Percentiles rank a stretch among this genome's conserved stretches.
Evolutionary conservation across 2,888 invertebrate species (phyloP).

Genomic region (Yponomeuta malinellus): DNA sequence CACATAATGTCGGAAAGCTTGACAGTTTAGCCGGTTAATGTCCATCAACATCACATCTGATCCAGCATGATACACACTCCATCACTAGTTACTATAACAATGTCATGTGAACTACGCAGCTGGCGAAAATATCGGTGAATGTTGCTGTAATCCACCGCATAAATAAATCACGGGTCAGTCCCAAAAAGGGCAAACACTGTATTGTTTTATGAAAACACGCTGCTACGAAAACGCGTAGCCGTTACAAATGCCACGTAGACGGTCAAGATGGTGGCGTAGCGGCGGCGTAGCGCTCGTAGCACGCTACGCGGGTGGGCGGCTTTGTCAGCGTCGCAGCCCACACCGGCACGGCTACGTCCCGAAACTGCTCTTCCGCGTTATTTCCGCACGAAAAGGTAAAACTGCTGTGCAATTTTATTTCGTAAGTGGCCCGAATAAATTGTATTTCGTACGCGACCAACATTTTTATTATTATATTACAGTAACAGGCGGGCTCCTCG

Average conservation of each 20-base stretch:
- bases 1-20: constrained; percentile 19
- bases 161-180: neutral
- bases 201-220: neutral
- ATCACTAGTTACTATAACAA: neutral
- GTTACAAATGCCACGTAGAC: constrained; percentile 5
- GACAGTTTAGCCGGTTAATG: constrained; percentile 5
- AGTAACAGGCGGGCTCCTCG: neutral
- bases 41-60: neutral
- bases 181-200: neutral
- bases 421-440: constrained; percentile 62
- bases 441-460: constrained; percentile 57
- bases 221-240: neutral
- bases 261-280: constrained; percentile 2
- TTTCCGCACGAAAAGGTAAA: constrained; percentile 52
- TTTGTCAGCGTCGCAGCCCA: constrained; percentile 53
- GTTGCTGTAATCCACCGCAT: neutral
- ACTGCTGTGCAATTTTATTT: constrained; percentile 54
- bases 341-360: constrained; percentile 47
- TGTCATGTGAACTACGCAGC: neutral
- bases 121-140: neutral
- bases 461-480: constrained; percentile 37
- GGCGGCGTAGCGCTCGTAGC: constrained; percentile 29
- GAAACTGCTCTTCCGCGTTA: constrained; percentile 44
- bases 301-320: constrained; percentile 26
- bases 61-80: neutral